Evolutionary conservation across 2,888 invertebrate genomes (phyloP), one percentile per base, ranked within the genome.

Genomic region (Electrophaes corylata): DNA sequence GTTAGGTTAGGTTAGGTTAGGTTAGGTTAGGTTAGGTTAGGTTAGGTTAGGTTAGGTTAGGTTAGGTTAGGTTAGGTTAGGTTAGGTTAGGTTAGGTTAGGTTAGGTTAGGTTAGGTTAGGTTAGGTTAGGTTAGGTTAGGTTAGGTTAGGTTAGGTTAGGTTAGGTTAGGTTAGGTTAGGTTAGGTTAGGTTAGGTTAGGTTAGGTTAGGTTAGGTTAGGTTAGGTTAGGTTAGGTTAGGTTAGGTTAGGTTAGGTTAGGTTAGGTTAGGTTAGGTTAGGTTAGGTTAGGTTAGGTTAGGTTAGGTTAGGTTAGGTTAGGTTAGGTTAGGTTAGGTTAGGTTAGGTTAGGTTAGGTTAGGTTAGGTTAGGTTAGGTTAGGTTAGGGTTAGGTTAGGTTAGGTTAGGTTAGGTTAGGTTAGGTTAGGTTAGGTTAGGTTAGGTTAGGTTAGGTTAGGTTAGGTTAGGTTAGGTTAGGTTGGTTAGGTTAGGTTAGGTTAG

Each of bases 21-120:
- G 33, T 33, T 33, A 33, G 33, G 33, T 33, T 33, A 33, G 33
- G 33, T 33, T 33, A 33, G 33, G 33, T 33, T 33, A 33, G 33
- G 33, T 33, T 33, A 33, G 33, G 33, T 33, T 33, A 33, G 33
- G 33, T 33, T 12, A 33, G 33, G 33, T 33, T 33, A 33, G 33
- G 33, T 33, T 33, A 33, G 33, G 33, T 33, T 33, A 33, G 33
- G 33, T 33, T 33, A 33, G 33, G 33, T 33, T 33, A 33, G 33
- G 33, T 33, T 33, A 33, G 33, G 33, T 33, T 33, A 33, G 33
- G 33, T 33, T 33, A 33, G 33, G 33, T 33, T 33, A 33, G 33
- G 33, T 33, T 33, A 33, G 33, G 33, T 33, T 33, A 33, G 33
- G 33, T 33, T 33, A 33, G 33, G 33, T 33, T 33, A 33, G 33